These are phyloP conservation scores for Alloscopus bannaensis DNA, from an alignment of 2,888 invertebrate species.

Conservation along the genomic window DNA sequence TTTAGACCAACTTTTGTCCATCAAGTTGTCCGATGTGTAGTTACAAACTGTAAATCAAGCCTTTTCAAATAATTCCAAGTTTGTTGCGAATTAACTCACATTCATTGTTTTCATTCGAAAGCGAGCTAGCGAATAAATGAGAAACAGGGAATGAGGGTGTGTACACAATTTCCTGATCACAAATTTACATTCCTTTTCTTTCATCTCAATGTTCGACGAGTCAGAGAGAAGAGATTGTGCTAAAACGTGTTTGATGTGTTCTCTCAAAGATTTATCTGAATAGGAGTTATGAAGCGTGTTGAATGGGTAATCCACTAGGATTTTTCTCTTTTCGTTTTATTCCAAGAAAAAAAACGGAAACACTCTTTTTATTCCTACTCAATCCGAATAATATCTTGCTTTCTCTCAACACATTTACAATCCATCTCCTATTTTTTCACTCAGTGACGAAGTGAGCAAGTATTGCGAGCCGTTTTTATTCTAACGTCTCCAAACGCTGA, in stretches of 20 bases:
- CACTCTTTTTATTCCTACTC: neutral
- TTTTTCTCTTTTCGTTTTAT: slow-evolving; percentile 8
- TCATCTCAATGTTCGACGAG: neutral
- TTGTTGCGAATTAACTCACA: neutral
- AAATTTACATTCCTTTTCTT: slow-evolving; percentile 8
- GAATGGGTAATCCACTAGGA: slow-evolving; percentile 42
- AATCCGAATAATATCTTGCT: neutral
- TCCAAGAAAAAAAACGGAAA: neutral
- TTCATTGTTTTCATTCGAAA: no score
- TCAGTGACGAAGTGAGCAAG: no score
- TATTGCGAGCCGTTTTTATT: no score
- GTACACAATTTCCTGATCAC: slow-evolving; percentile 9
- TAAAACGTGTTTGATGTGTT: slow-evolving; percentile 43
- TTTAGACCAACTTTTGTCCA: neutral
- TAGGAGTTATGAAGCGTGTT: slow-evolving; percentile 36
- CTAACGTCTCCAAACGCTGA: no score
- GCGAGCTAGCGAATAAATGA: no score
- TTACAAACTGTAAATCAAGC: neutral
- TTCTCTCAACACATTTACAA: neutral
- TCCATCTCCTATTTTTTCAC: no score
- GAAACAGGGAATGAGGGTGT: no score
- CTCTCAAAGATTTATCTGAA: slow-evolving; percentile 41
- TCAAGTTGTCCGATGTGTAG: neutral
- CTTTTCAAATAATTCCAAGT: neutral
- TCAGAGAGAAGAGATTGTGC: neutral